Evolutionary conservation across 2,888 invertebrate species (phyloP), one percentile per base, ranked within the genome.

Genomic region (Orthosia cruda): DNA sequence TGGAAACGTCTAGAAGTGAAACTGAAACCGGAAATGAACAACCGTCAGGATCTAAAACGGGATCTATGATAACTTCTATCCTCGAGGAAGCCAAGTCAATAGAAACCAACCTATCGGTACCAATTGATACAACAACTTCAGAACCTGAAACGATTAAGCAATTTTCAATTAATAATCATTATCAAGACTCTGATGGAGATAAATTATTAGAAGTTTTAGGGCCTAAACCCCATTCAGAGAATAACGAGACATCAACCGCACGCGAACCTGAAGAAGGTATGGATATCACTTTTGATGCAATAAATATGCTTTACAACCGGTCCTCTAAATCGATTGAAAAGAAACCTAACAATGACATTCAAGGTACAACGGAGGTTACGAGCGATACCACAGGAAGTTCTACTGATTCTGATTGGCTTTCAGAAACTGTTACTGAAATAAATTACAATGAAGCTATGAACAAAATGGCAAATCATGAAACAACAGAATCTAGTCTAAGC

Each of bases 331-430:
- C 94, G n/a, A 92, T 93, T 62, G 90, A 90, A 71, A 89, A 89
- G 11, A 77, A 88, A 73, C 87, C 85, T n/a, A 81, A 87, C 40
- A 74, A 18, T 20, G 64, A 54, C 61, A 47, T 74, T n/a, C 71
- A 81, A 47, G 84, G 77, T 75, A 77, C 77, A 54, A 86, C 90
- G 47, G 89, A 89, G 59, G 64, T 82, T 50, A 67, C 74, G 26
- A 87, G 84, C 62, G 83, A 88, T 45, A 79, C 75, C 23, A 77
- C 85, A 40, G 89, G 82, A 18, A 85, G 81, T 64, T 91, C 92
- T 54, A 92, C 92, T 26, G 94, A 93, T 77, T 93, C 95, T 9
- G 96, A 96, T 86, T 96, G 96, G 96, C 85, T 96, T 57, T 90
- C 93, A 40, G 94, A 94, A 90, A 67, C 93, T 5, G 92, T 94